Evolutionary conservation across 2,113 vertebrate species (phyloP), one percentile per base, ranked within the genome.

Genomic region (Pipa parva): DNA sequence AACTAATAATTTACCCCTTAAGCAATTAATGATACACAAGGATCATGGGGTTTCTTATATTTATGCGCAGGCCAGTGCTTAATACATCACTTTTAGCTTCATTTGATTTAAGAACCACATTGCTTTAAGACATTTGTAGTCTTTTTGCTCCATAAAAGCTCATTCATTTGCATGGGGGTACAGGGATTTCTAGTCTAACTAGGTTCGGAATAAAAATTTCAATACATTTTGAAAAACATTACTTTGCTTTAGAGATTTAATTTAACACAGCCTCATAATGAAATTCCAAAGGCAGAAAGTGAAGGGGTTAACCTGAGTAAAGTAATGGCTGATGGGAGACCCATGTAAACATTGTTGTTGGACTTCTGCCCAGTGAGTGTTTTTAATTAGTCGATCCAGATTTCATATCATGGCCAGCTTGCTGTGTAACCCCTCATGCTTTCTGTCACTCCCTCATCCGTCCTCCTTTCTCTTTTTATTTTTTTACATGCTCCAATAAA

Each of bases 261-360:
- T 39, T 5, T 5, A 4, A 42, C 15, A 42, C 3, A 42, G 15
- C 24, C 22, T 15, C 3, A 27, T 3, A 15, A 25, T 52, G 6
- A 27, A 25, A 26, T 52, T 9, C 24, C 15, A 12, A n/a, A 46
- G 31, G 55, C 56, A 68, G 56, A 55, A 37, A 57, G 39, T 45
- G 63, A 54, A 60, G 31, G 56, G 65, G 65, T 59, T 69, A 60
- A 69, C 6, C 21, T 33, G 45, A 50, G 46, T 55, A 62, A 71
- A 63, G 51, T 54, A 73, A 82, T 84, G 83, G 80, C 63, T 66
- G 63, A 85, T 68, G 64, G 74, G 72, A 80, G 81, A 57, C 79
- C 79, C 83, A 76, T 79, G 73, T 77, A 76, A 84, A 84, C 81
- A 83, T 83, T 85, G 80, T 55, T 81, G 75, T 87, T 87, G 84